These are phyloP conservation scores for Drosophila sechellia DNA, from an alignment of 1,140 invertebrate species.

Conservation along the genomic window DNA sequence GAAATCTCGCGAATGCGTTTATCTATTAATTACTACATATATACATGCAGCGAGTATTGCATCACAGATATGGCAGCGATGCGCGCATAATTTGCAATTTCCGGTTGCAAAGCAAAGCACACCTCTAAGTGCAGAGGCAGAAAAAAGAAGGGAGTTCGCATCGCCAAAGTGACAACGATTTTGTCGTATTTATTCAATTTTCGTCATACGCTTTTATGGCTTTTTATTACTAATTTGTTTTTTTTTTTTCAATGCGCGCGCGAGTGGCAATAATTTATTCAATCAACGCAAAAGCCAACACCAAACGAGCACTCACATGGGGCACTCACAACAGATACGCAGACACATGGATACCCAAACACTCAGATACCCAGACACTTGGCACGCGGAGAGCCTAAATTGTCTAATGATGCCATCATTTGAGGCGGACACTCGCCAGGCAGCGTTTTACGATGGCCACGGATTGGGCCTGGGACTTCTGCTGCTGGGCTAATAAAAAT, in stretches of 20 bases:
- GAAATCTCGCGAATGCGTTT: not conserved
- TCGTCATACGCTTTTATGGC: conserved; percentile 14
- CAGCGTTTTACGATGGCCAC: conserved; percentile 45
- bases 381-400: conserved; percentile 72
- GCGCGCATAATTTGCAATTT: conserved; percentile 75
- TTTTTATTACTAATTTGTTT: conserved; percentile 7
- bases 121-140: conserved; percentile 11
- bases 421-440: conserved; percentile 41
- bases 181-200: conserved; percentile 35
- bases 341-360: not conserved
- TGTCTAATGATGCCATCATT: conserved; percentile 83
- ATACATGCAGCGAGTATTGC: conserved; percentile 4
- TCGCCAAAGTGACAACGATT: conserved; percentile 29
- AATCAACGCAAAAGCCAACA: conserved; percentile 70
- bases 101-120: conserved; percentile 41
- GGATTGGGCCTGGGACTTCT: conserved; percentile 18
- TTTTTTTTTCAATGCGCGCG: conserved; percentile 63
- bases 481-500: conserved; percentile 69
- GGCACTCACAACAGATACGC: conserved; percentile 32
- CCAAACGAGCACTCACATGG: conserved; percentile 47
- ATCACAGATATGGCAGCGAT: conserved; percentile 56
- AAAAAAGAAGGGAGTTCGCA: conserved; percentile 5
- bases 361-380: conserved; percentile 23
- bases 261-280: conserved; percentile 79
- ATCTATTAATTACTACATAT: conserved; percentile 5